Evolutionary conservation across 2,113 vertebrate species (phyloP).

Genomic region (Gasterosteus nipponicus): DNA sequence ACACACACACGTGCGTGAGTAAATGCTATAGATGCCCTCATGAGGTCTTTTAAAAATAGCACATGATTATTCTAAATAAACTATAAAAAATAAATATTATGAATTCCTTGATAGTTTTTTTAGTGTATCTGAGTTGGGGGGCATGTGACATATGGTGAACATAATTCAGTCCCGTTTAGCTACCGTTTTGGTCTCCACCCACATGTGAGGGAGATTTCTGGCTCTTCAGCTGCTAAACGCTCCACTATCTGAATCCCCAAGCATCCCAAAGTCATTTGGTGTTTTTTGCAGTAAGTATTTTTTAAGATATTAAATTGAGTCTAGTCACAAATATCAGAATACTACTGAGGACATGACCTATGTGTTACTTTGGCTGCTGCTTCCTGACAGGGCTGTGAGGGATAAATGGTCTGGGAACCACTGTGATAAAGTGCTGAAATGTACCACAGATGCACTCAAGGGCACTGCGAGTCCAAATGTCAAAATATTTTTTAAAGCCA

Average conservation of each 20-base stretch:
- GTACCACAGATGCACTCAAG: background rate
- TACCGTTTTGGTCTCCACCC: constrained; percentile 15
- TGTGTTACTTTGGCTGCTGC: background rate
- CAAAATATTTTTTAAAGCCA: background rate
- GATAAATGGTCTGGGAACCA: background rate
- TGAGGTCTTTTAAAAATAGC: background rate
- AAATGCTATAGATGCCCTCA: background rate
- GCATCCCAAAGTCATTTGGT: background rate
- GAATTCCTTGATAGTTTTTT: background rate
- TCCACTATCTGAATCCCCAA: background rate
- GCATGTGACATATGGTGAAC: background rate
- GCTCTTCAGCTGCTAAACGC: background rate
- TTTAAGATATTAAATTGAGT: background rate
- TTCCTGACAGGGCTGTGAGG: background rate
- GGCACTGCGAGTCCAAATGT: background rate
- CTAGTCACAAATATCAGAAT: background rate
- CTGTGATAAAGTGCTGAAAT: background rate
- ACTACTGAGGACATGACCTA: background rate
- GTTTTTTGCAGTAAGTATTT: background rate
- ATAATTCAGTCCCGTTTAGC: background rate
- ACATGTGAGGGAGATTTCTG: background rate
- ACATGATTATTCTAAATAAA: background rate
- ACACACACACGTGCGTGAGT: background rate
- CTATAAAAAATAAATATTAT: background rate
- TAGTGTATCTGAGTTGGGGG: background rate